Conservation (phyloP, 23 tunicate genomes). For the Trididemnum miniatum region DNA sequence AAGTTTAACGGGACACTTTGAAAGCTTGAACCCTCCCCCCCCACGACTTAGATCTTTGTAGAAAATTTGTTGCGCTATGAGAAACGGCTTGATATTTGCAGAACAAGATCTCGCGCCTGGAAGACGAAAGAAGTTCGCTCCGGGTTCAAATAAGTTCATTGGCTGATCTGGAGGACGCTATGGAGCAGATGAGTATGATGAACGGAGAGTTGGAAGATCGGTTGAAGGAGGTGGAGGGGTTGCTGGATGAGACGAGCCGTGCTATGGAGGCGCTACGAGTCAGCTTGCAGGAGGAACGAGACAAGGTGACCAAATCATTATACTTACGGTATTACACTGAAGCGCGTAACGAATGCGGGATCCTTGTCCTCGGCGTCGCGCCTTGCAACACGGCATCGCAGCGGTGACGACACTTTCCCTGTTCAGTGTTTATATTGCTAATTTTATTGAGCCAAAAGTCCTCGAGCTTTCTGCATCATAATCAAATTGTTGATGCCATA, state of each 20-base stretch:
- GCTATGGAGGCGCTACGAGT: slow-evolving; percentile 25
- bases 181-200: slow-evolving; percentile 11
- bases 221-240: background rate
- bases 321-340: background rate
- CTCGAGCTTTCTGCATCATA: too few species aligned
- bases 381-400: too few species aligned
- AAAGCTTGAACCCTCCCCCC: too few species aligned
- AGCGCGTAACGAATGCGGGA: background rate
- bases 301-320: slow-evolving; percentile 12
- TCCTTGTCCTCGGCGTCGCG: too few species aligned
- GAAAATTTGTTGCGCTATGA: too few species aligned
- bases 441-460: too few species aligned
- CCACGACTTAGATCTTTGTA: too few species aligned
- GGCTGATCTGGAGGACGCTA: background rate
- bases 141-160: background rate
- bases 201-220: slow-evolving; percentile 9
- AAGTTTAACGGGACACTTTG: too few species aligned
- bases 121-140: background rate
- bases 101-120: background rate
- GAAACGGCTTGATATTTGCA: background rate
- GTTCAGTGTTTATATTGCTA: too few species aligned
- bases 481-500: too few species aligned
- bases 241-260: slow-evolving; percentile 26
- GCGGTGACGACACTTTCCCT: too few species aligned
- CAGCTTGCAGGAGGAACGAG: slow-evolving; percentile 26